These are phyloP conservation scores for Acanthococcus lagerstroemiae DNA, from an alignment of 2,888 invertebrate genomes.

Conservation along the genomic window DNA sequence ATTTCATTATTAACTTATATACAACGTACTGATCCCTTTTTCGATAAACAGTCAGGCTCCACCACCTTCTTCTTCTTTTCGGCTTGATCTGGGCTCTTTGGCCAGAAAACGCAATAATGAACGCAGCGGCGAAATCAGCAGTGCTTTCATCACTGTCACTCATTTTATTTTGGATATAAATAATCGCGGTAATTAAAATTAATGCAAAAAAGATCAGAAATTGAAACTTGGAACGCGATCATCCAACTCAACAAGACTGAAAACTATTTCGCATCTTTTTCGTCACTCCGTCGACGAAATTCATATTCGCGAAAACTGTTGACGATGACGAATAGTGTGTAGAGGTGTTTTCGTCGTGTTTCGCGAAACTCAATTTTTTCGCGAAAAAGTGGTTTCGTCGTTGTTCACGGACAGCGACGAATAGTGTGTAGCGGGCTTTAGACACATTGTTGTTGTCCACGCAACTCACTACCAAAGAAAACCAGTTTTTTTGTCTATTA, in stretches of 20 bases:
- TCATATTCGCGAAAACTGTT: neutral
- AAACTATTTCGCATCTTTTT: neutral
- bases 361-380: neutral
- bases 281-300: neutral
- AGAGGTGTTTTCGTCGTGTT: neutral
- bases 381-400: neutral
- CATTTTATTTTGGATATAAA: no score
- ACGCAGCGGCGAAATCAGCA: neutral
- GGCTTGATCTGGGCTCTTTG: neutral
- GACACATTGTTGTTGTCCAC: no score
- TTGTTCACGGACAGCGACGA: neutral
- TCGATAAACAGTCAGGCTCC: neutral
- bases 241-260: neutral
- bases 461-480: no score
- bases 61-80: neutral
- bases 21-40: neutral
- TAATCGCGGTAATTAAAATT: no score
- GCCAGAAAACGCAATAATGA: neutral
- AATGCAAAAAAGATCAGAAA: neutral
- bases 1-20: no score
- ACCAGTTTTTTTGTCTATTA: no score
- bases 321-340: neutral
- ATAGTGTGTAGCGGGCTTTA: neutral
- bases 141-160: neutral
- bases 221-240: no score